A percentile compares a stretch with the other conserved stretches of the same genome.
Evolutionary conservation across 2,113 vertebrate genomes (phyloP).

Genomic region (Rhynchomys soricoides): DNA sequence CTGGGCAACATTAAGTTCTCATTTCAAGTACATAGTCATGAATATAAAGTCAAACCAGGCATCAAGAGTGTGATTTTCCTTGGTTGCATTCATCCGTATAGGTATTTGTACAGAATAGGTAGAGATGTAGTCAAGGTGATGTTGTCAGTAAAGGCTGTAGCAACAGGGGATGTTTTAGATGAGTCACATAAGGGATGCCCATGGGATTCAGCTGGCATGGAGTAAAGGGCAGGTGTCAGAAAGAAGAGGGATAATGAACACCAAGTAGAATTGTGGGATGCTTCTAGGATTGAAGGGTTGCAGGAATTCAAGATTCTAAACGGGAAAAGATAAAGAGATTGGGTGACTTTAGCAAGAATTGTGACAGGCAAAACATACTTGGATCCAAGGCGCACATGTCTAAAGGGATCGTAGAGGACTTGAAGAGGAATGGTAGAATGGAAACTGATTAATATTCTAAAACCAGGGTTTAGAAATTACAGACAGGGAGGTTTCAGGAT

Average conservation of each 20-base stretch:
- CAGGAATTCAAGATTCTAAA: neutral
- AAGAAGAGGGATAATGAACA: neutral
- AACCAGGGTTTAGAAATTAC: neutral
- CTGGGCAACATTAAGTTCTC: neutral
- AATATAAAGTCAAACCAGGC: constrained; percentile 22
- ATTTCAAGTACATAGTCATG: neutral
- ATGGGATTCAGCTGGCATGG: neutral
- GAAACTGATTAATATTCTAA: neutral
- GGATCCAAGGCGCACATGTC: neutral
- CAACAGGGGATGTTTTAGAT: neutral
- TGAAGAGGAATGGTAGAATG: neutral
- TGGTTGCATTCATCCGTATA: neutral
- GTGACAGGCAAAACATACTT: neutral
- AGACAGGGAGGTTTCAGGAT: neutral
- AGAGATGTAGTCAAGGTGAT: neutral
- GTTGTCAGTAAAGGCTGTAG: neutral
- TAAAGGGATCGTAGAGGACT: neutral
- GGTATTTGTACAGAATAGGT: neutral
- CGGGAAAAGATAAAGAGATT: neutral
- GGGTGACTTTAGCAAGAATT: neutral
- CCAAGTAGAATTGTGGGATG: neutral
- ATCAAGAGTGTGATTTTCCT: constrained; percentile 23
- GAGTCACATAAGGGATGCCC: neutral
- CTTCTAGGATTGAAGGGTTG: neutral
- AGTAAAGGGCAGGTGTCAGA: neutral